A percentile compares a stretch with the other conserved stretches of the same genome.
Evolutionary conservation across 1,140 invertebrate species (phyloP).

Genomic region (Diorhabda sublineata): DNA sequence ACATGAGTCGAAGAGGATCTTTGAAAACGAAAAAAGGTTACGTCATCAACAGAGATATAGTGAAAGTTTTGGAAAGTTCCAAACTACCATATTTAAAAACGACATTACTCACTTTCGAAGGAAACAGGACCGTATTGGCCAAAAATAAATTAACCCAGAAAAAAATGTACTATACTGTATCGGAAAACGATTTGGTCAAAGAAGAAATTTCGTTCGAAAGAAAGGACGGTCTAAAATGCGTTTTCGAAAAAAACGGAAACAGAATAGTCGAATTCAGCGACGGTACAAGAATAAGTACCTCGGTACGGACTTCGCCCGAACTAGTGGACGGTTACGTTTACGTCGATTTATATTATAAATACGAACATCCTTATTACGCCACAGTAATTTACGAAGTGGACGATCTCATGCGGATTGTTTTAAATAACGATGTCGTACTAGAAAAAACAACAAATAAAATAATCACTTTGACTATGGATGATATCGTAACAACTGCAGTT

Average conservation of each 20-base stretch:
- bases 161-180: conserved; percentile 25
- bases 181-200: conserved; percentile 27
- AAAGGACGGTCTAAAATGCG: conserved; percentile 26
- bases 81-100: conserved; percentile 30
- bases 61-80: conserved; percentile 19
- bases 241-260: conserved; percentile 23
- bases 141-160: conserved; percentile 23
- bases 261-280: conserved; percentile 25
- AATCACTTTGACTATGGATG: conserved; percentile 14
- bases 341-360: conserved; percentile 22
- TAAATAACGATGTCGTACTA: conserved; percentile 15
- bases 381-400: conserved; percentile 23
- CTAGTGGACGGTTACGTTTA: conserved; percentile 30
- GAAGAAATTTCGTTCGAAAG: conserved; percentile 29
- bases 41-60: conserved; percentile 17
- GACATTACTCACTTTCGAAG: conserved; percentile 26
- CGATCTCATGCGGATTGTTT: conserved; percentile 13
- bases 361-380: conserved; percentile 29
- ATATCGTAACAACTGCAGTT: conserved; percentile 4
- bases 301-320: conserved; percentile 17
- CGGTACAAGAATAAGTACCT: conserved; percentile 23
- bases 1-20: conserved; percentile 23
- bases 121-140: conserved; percentile 24
- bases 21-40: conserved; percentile 24
- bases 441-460: conserved; percentile 3